Conservation (phyloP, 2,113 vertebrate genomes). For the Gasterosteus aculeatus region DNA sequence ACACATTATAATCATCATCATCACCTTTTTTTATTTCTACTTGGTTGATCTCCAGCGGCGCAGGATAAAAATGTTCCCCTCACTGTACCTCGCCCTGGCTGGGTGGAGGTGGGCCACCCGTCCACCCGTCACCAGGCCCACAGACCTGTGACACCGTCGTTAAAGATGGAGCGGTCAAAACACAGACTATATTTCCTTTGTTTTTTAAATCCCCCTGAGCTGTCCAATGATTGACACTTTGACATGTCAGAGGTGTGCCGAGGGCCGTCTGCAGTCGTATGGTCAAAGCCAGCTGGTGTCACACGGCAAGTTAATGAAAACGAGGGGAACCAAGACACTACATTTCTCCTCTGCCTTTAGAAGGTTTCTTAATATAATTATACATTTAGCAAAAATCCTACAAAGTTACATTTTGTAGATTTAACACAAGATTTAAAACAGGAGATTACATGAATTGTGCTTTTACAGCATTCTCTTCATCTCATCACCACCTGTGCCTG, state of each 20-base stretch:
- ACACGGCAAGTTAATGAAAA: background rate
- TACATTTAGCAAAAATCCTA: background rate
- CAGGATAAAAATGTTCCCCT: slow-evolving; percentile 61
- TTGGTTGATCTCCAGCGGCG: slow-evolving; percentile 66
- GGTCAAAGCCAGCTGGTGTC: background rate
- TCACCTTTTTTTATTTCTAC: slow-evolving; percentile 60
- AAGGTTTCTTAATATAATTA: background rate
- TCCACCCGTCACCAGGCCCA: slow-evolving; percentile 47
- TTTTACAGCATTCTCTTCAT: background rate
- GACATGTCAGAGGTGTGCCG: background rate
- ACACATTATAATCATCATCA: slow-evolving; percentile 48
- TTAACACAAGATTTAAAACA: background rate
- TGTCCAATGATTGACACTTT: background rate
- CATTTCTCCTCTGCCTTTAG: too few relatives aligned
- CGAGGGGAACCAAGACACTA: too few relatives aligned
- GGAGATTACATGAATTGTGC: background rate
- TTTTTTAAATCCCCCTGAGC: slow-evolving; percentile 19
- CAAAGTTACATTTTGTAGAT: background rate
- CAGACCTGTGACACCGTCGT: slow-evolving; percentile 36
- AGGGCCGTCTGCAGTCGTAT: background rate
- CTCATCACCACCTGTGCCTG: background rate
- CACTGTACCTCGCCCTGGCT: slow-evolving; percentile 21
- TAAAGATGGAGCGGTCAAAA: too few relatives aligned
- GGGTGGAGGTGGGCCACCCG: slow-evolving; percentile 39
- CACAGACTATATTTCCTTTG: background rate